phyloP scores from a whole-genome alignment of 1,140 invertebrate genomes.

The Aphaenogaster ashmeadi region DNA sequence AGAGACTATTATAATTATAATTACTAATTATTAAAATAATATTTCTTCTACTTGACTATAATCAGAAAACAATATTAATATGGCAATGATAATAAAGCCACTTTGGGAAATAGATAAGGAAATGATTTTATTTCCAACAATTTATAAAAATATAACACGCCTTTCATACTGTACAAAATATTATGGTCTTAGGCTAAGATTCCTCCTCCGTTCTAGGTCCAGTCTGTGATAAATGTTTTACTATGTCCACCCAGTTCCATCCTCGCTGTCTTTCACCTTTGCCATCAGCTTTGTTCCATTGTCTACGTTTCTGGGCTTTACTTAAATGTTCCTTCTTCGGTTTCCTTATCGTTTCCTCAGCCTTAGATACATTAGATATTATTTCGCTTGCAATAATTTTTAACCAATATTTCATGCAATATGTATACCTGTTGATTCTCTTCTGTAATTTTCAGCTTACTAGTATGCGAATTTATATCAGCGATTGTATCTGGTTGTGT shows the following conservation, averaged over 20 bases:
- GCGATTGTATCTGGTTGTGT: conserved; percentile 89
- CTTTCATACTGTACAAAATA: conserved; percentile 78
- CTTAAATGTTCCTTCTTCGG: conserved; percentile 94
- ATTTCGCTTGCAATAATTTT: background rate
- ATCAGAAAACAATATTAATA: background rate
- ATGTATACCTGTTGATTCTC: conserved; percentile 75
- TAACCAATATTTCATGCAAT: background rate
- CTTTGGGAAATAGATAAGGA: conserved; percentile 56
- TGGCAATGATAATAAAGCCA: conserved; percentile 59
- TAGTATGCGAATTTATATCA: conserved; percentile 77
- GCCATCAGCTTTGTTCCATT: conserved; percentile 94
- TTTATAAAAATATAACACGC: conserved; percentile 81
- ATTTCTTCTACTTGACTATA: conserved; percentile 13
- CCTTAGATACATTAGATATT: conserved; percentile 2
- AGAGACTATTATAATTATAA: conserved; percentile 47
- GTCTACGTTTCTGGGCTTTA: conserved; percentile 96
- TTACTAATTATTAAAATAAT: conserved; percentile 49
- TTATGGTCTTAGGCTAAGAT: conserved; percentile 77
- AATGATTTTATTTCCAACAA: conserved; percentile 77
- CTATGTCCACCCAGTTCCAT: conserved; percentile 97
- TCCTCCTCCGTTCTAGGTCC: conserved; percentile 88
- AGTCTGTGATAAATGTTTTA: conserved; percentile 97
- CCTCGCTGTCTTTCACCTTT: conserved; percentile 95
- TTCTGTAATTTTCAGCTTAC: conserved; percentile 79
- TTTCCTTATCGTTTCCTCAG: conserved; percentile 86